Evolutionary conservation across 1,140 invertebrate species (phyloP).

Genomic region (Scaptomyza pallida): DNA sequence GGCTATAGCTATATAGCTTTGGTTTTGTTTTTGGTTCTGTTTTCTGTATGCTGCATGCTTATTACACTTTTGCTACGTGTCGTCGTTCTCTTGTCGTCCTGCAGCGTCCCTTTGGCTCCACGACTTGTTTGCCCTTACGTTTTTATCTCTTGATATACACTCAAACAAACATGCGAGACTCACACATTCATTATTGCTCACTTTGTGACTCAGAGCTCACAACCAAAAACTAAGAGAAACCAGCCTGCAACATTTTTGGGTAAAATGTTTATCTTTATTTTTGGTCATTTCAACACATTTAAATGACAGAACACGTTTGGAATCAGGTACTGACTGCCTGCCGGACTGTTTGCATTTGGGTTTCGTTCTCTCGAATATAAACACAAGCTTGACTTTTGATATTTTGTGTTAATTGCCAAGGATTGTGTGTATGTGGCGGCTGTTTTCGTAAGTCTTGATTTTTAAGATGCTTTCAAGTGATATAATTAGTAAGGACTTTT

Average conservation of each 20-base stretch:
- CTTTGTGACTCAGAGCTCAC: slow-evolving; percentile 66
- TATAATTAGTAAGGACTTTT: background rate
- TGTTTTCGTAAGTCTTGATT: background rate
- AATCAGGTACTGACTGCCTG: slow-evolving; percentile 15
- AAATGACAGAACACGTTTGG: slow-evolving; percentile 43
- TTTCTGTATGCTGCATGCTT: slow-evolving; percentile 75
- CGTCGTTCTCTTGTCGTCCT: slow-evolving; percentile 41
- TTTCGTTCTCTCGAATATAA: slow-evolving; percentile 5
- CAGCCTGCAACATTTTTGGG: slow-evolving; percentile 50
- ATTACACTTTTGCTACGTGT: slow-evolving; percentile 80
- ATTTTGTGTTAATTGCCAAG: slow-evolving; percentile 32
- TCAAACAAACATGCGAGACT: slow-evolving; percentile 61
- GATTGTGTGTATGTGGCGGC: background rate
- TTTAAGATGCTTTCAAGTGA: background rate
- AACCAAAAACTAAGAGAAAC: slow-evolving; percentile 31
- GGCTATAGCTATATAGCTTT: slow-evolving; percentile 20
- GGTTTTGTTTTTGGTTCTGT: slow-evolving; percentile 23
- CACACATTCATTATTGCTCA: slow-evolving; percentile 64
- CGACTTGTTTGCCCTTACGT: slow-evolving; percentile 73
- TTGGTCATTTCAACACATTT: slow-evolving; percentile 76
- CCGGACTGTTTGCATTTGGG: slow-evolving; percentile 16
- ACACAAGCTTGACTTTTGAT: slow-evolving; percentile 27
- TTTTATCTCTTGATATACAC: slow-evolving; percentile 81
- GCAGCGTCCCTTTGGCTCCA: background rate
- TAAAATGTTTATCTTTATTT: slow-evolving; percentile 64